Base-by-base conservation (phyloP, 2,113 vertebrate species). In the Rhinopomastus cyanomelas region DNA sequence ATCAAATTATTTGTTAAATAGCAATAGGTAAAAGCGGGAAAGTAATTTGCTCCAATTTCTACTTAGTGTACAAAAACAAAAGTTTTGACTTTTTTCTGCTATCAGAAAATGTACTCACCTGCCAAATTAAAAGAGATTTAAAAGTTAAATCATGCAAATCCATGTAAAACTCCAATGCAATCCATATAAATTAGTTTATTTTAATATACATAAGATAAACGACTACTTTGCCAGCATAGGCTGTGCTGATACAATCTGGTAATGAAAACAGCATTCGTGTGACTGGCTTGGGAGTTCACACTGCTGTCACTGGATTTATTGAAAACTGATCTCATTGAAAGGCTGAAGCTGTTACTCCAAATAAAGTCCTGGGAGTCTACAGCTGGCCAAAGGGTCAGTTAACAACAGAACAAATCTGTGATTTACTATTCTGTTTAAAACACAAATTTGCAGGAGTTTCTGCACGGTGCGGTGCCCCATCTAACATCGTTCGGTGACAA, bases 341-440 rank as follows among this genome's bases (percentile, higher is more conserved):
- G 21, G 30, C 46, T 69, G 20, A 52, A 32, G 46, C 48, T 81
- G 2, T 46, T 46, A 66, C 29, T 64, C 27, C 48, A 68, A 60
- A 52, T 30, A 34, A 68, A 65, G 16, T 15, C 32, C 3, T 21
- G 9, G 20, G 34, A 37, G 16, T 32, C 8, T 62, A 51, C 17
- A 71, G 84, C 42, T 46, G 46, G 30, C 16, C 25, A 49, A 25
- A 83, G 39, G 30, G 8, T 79, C 53, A 44, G 23, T 32, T 69
- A 74, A 23, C 26, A 71, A 13, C 11, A 16, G 0, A 1, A 37
- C 0, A 3, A 67, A 15, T 42, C 15, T 42, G n/a, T 12, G 6
- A 20, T 17, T 5, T 5, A 11, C 39, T 52, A 27, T 7, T 39
- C 21, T 4, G 6, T 36, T 22, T 53, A 34, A 86, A 86, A 34